Evolutionary conservation across 2,113 vertebrate species (phyloP).

Genomic region (Lampris incognitus): DNA sequence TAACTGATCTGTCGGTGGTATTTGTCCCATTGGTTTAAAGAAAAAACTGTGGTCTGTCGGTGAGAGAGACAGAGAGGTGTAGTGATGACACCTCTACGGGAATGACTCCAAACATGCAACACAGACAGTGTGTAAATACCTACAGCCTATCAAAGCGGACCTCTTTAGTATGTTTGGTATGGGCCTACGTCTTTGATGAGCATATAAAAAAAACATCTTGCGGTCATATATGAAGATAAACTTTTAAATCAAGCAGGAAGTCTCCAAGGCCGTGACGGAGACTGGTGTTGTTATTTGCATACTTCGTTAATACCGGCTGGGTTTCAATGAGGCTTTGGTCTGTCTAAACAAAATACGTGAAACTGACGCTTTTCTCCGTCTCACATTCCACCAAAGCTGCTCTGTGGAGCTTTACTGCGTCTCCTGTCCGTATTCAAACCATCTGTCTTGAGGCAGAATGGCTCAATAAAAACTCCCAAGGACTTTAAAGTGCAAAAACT

Average conservation of each 20-base stretch:
- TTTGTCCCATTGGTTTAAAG: constrained; percentile 18
- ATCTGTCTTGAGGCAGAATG: background rate
- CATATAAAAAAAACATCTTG: background rate
- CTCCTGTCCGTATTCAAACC: background rate
- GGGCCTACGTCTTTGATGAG: background rate
- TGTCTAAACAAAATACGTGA: no score
- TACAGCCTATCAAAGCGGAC: background rate
- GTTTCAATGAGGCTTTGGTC: no score
- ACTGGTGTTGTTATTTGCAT: no score
- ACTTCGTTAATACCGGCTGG: no score
- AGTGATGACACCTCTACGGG: background rate
- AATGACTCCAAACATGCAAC: constrained; percentile 17
- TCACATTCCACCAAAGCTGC: background rate
- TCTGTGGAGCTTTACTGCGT: background rate
- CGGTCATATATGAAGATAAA: background rate
- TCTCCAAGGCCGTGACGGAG: background rate
- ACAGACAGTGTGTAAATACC: constrained; percentile 10
- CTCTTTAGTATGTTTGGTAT: background rate
- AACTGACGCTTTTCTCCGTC: background rate
- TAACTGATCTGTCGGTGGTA: background rate
- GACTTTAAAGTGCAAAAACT: no score
- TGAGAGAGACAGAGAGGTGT: constrained; percentile 17
- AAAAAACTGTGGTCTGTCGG: background rate
- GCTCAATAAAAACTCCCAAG: no score
- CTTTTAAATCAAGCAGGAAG: background rate